phyloP scores from a whole-genome alignment of 2,888 invertebrate species.

The Eristalis tenax region DNA sequence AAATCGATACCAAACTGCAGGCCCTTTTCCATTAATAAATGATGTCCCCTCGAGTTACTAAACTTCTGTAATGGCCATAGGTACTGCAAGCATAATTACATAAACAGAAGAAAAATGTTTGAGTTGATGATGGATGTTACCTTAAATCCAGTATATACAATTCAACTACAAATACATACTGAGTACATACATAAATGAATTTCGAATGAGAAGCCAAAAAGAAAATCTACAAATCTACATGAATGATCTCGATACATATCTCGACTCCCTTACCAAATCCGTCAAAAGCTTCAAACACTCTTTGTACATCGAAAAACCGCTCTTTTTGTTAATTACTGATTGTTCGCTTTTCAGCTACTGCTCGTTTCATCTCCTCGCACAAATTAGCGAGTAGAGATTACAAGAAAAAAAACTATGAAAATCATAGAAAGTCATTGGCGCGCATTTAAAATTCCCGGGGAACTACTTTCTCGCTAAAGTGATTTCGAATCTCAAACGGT shows the following conservation, averaged over 20 bases:
- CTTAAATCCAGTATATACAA: conserved; percentile 1
- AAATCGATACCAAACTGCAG: conserved; percentile 81
- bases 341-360: conserved; percentile 33
- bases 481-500: conserved; percentile 57
- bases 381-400: conserved; percentile 57
- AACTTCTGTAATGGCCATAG: conserved; percentile 92
- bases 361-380: conserved; percentile 46
- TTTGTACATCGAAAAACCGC: not conserved
- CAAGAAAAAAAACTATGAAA: conserved; percentile 28
- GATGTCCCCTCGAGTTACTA: conserved; percentile 87
- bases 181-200: conserved; percentile 18
- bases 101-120: conserved; percentile 22
- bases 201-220: conserved; percentile 23
- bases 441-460: conserved; percentile 43
- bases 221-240: conserved; percentile 41
- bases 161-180: conserved; percentile 19
- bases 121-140: conserved; percentile 7
- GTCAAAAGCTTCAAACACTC: conserved; percentile 1
- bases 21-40: conserved; percentile 83
- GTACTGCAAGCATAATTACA: conserved; percentile 82
- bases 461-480: conserved; percentile 67
- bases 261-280: not conserved
- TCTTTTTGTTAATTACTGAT: conserved; percentile 58
- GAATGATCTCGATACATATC: conserved; percentile 37
- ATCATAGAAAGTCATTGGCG: conserved; percentile 34